These are phyloP conservation scores for Dryococelus australis DNA, from an alignment of 2,888 invertebrate genomes.

Conservation along the genomic window DNA sequence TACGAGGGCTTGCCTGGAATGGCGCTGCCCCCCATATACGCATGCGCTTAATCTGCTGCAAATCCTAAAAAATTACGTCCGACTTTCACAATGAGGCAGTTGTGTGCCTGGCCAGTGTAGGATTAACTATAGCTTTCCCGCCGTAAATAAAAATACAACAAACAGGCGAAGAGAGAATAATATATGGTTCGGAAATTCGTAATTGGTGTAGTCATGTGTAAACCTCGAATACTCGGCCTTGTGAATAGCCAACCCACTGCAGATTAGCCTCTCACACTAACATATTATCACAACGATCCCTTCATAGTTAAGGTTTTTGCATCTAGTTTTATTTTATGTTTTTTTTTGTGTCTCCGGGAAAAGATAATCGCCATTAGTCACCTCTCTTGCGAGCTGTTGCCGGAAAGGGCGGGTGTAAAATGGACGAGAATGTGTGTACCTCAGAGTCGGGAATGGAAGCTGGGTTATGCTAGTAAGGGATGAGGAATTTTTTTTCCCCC, in stretches of 20 bases:
- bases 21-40: background rate
- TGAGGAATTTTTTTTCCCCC: background rate
- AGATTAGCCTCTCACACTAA: background rate
- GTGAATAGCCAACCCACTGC: background rate
- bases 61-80: constrained; percentile 3
- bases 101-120: background rate
- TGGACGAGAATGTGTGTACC: constrained; percentile 4
- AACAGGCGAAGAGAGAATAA: background rate
- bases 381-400: background rate
- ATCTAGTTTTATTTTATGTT: background rate
- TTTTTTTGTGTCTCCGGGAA: background rate
- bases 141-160: background rate
- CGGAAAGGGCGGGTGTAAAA: background rate
- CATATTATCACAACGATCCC: background rate
- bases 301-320: background rate
- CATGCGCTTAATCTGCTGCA: background rate
- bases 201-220: constrained; percentile 10
- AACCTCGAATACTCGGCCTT: background rate
- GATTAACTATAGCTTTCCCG: background rate
- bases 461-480: background rate
- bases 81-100: constrained; percentile 6
- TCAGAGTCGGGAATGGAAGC: background rate
- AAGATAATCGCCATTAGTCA: constrained; percentile 1
- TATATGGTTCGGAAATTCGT: constrained; percentile 2
- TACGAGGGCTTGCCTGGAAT: background rate